Conservation (phyloP, 2,113 vertebrate species). For the Lota lota region DNA sequence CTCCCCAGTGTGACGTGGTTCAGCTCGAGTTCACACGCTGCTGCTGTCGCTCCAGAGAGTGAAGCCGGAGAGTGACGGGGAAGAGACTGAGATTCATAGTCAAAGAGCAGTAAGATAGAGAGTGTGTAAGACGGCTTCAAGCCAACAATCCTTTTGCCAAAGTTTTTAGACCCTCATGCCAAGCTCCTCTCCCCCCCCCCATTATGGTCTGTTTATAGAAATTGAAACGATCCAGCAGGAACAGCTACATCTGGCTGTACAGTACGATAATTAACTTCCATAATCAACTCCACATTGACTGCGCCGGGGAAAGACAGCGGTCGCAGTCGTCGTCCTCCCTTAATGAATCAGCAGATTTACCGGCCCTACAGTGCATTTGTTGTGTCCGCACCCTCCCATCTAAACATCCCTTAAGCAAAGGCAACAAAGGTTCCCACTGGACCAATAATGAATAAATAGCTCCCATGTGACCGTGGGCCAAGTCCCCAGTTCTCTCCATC, state of each 20-base stretch:
- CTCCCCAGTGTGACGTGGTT: slow-evolving; percentile 47
- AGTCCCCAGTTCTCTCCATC: slow-evolving; percentile 60
- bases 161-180: too few species aligned
- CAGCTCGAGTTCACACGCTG: slow-evolving; percentile 65
- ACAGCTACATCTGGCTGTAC: neutral
- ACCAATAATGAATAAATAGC: slow-evolving; percentile 69
- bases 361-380: slow-evolving; percentile 29
- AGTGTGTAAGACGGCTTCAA: too few species aligned
- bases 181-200: too few species aligned
- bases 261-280: too few species aligned
- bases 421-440: slow-evolving; percentile 60
- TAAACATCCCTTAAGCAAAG: slow-evolving; percentile 61
- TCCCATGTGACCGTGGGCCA: slow-evolving; percentile 63
- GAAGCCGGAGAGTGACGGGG: slow-evolving; percentile 12
- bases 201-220: slow-evolving; percentile 32
- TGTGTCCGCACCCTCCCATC: slow-evolving; percentile 41
- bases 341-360: slow-evolving; percentile 52
- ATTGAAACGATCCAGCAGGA: neutral
- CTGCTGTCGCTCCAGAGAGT: neutral
- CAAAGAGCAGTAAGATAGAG: neutral
- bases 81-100: slow-evolving; percentile 17
- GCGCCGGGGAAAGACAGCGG: slow-evolving; percentile 2
- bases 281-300: slow-evolving; percentile 18
- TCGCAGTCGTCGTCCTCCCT: slow-evolving; percentile 8
- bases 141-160: too few species aligned